Conservation (phyloP, 2,888 invertebrate genomes). For the Pyralis farinalis region DNA sequence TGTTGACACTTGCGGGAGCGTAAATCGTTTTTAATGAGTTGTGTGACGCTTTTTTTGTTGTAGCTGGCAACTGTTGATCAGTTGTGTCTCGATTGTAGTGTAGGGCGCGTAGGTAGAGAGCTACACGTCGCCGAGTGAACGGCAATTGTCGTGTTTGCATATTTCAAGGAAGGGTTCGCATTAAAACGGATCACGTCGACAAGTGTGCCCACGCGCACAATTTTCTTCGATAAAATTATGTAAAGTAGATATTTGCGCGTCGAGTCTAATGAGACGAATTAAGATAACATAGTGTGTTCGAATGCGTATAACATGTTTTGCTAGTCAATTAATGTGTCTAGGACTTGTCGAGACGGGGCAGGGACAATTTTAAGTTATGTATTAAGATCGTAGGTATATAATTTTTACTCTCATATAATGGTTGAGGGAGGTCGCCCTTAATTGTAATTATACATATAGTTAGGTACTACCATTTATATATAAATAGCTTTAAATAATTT, state of each 20-base stretch:
- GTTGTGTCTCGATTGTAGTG: neutral
- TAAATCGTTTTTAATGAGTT: conserved; percentile 45
- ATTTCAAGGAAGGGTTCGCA: conserved; percentile 60
- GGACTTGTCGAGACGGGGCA: conserved; percentile 48
- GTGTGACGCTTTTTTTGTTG: conserved; percentile 32
- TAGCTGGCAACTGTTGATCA: conserved; percentile 13
- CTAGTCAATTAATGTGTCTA: conserved; percentile 58
- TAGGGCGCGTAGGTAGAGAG: conserved; percentile 16
- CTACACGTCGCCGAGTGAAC: conserved; percentile 23
- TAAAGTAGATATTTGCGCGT: conserved; percentile 65
- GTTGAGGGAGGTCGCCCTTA: conserved; percentile 8
- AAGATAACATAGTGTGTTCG: conserved; percentile 55
- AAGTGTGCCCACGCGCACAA: conserved; percentile 60
- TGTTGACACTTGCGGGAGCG: conserved; percentile 53
- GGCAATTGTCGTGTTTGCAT: conserved; percentile 43
- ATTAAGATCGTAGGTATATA: conserved; percentile 10
- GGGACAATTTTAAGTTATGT: conserved; percentile 18
- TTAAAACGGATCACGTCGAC: conserved; percentile 57
- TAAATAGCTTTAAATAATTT: neutral
- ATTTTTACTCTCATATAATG: conserved; percentile 15
- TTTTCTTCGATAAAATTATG: conserved; percentile 74
- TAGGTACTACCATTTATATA: conserved; percentile 9
- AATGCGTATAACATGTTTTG: conserved; percentile 50
- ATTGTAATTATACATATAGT: conserved; percentile 7
- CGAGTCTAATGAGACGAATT: conserved; percentile 67